Evolutionary conservation across 2,113 vertebrate genomes (phyloP).

Genomic region (Perccottus glenii): DNA sequence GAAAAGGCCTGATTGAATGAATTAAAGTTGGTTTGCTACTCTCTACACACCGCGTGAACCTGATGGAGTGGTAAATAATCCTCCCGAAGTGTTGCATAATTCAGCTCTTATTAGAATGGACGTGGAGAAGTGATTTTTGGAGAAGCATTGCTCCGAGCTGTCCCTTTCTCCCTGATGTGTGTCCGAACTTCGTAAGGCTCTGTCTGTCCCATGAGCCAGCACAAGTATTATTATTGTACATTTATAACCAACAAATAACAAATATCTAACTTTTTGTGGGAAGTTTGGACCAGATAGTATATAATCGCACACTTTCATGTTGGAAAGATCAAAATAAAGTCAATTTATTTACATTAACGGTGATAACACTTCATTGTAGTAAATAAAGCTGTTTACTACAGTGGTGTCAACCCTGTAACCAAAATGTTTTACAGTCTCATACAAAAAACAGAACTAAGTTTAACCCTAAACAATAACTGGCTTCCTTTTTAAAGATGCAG

Average conservation of each 20-base stretch:
- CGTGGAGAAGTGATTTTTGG: conserved; percentile 19
- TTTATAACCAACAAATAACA: not conserved
- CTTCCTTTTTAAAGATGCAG: too few species aligned
- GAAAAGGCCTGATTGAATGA: conserved; percentile 40
- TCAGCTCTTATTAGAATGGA: conserved; percentile 27
- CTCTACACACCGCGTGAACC: conserved; percentile 39
- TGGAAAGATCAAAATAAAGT: too few species aligned
- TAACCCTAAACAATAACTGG: too few species aligned
- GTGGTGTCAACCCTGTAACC: too few species aligned
- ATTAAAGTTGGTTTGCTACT: conserved; percentile 41
- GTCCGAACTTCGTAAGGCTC: not conserved
- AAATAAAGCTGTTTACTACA: too few species aligned
- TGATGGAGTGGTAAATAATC: conserved; percentile 52
- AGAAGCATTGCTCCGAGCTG: conserved; percentile 9
- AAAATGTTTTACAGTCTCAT: too few species aligned
- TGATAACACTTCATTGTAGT: too few species aligned
- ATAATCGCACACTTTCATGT: too few species aligned
- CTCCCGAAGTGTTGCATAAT: conserved; percentile 45
- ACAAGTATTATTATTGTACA: not conserved
- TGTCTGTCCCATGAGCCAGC: too few species aligned
- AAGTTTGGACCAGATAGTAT: not conserved
- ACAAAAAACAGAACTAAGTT: too few species aligned
- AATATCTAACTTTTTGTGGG: not conserved
- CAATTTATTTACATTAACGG: too few species aligned
- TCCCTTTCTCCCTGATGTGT: conserved; percentile 1